These are phyloP conservation scores for Microctonus aethiopoides DNA, from an alignment of 2,888 invertebrate species.

Conservation along the genomic window DNA sequence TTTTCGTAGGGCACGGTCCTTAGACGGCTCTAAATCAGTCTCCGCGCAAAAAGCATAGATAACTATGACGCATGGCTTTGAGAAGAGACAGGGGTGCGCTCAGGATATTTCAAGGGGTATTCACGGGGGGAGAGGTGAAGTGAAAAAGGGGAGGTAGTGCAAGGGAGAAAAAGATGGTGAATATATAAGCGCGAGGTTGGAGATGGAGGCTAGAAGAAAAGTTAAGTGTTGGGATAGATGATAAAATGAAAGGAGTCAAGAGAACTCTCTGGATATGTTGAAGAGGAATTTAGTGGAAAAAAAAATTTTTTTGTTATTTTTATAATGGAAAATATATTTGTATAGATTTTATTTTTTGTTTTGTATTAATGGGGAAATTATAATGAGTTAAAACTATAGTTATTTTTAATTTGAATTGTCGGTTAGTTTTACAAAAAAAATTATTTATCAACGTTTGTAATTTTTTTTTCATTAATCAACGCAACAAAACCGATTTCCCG, in stretches of 20 bases:
- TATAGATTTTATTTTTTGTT: not conserved
- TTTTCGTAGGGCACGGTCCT: conserved; percentile 67
- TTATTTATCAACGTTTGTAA: too few relatives aligned
- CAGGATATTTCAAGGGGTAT: conserved; percentile 50
- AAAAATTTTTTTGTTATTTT: too few relatives aligned
- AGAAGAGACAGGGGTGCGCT: conserved; percentile 62
- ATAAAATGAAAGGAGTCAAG: not conserved
- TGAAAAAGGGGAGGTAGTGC: conserved; percentile 49
- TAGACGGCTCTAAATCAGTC: conserved; percentile 68
- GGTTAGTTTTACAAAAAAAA: too few relatives aligned
- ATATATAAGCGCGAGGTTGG: too few relatives aligned
- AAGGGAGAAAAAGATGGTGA: conserved; percentile 10
- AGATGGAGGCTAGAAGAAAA: too few relatives aligned
- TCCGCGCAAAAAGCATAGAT: conserved; percentile 68
- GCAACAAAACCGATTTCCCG: too few relatives aligned
- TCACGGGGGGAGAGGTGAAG: conserved; percentile 32
- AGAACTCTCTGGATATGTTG: too few relatives aligned
- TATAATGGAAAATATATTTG: not conserved
- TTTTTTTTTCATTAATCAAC: too few relatives aligned
- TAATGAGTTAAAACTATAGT: too few relatives aligned
- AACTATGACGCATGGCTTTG: conserved; percentile 67
- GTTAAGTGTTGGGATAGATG: not conserved
- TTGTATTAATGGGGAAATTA: not conserved
- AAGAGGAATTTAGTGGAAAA: too few relatives aligned
- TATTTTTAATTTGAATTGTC: too few relatives aligned